These are phyloP conservation scores for Pampusana beccarii DNA, from an alignment of 2,113 vertebrate species.

Conservation along the genomic window DNA sequence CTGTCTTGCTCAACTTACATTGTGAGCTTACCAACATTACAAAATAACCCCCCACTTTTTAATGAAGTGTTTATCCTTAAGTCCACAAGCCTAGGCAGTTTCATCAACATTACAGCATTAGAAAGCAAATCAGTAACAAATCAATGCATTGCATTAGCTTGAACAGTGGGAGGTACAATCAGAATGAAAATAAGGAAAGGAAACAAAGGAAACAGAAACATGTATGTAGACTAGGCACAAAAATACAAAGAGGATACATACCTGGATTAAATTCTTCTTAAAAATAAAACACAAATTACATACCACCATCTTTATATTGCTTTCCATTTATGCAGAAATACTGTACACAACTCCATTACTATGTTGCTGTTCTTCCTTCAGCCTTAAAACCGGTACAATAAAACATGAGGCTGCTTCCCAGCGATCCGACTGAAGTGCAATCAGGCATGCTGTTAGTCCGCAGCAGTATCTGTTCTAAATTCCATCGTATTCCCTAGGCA, in stretches of 20 bases:
- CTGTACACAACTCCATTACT: conserved; percentile 44
- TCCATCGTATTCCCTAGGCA: conserved; percentile 57
- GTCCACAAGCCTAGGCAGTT: background rate
- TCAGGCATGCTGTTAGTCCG: conserved; percentile 71
- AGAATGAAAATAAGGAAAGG: conserved; percentile 50
- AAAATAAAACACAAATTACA: conserved; percentile 69
- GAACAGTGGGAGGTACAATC: conserved; percentile 35
- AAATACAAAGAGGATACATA: conserved; percentile 70
- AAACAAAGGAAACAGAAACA: conserved; percentile 60
- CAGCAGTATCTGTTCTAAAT: conserved; percentile 67
- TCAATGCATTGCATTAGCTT: conserved; percentile 9
- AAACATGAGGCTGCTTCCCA: conserved; percentile 66
- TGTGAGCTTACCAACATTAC: background rate
- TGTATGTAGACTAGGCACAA: background rate
- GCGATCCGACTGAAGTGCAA: conserved; percentile 70
- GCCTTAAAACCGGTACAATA: conserved; percentile 52
- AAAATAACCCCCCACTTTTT: background rate
- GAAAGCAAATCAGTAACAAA: conserved; percentile 35
- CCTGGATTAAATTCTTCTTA: conserved; percentile 76
- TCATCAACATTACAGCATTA: background rate
- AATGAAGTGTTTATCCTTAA: conserved; percentile 33
- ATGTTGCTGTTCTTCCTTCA: conserved; percentile 54
- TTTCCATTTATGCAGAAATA: conserved; percentile 52
- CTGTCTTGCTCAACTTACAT: conserved; percentile 19
- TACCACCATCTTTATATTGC: conserved; percentile 63